Evolutionary conservation across 2,888 invertebrate species (phyloP).

Genomic region (Lampropteryx suffumata): DNA sequence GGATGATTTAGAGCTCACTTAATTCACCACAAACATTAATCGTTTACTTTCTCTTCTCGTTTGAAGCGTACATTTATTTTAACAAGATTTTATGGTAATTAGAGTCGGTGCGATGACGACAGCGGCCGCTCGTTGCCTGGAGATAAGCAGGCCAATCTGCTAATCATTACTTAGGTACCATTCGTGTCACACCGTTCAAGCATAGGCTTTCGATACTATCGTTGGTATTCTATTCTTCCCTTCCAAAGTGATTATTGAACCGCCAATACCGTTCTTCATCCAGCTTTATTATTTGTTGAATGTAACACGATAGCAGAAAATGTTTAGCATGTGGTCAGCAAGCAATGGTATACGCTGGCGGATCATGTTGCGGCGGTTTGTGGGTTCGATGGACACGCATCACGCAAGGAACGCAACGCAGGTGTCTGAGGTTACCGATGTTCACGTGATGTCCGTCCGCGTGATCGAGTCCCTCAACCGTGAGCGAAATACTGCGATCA

Average conservation of each 20-base stretch:
- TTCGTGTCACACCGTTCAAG: too few relatives aligned
- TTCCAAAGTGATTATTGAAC: too few relatives aligned
- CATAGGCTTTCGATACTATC: background rate
- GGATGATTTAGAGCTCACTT: conserved; percentile 24
- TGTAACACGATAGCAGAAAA: background rate
- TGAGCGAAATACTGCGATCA: conserved; percentile 8
- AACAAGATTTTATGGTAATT: conserved; percentile 41
- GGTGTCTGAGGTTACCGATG: background rate
- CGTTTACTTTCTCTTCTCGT: conserved; percentile 43
- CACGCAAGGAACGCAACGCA: background rate
- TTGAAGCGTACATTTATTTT: conserved; percentile 31
- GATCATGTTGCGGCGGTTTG: conserved; percentile 11
- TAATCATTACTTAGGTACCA: background rate
- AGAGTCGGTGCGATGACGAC: conserved; percentile 25
- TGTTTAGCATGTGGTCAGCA: conserved; percentile 1
- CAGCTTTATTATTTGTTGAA: too few relatives aligned
- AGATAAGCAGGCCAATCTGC: conserved; percentile 5
- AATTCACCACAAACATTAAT: conserved; percentile 30
- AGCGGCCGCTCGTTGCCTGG: conserved; percentile 9
- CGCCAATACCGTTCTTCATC: too few relatives aligned
- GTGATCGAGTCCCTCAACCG: conserved; percentile 7
- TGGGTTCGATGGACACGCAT: conserved; percentile 5
- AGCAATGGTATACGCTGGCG: background rate
- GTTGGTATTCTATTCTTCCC: too few relatives aligned
- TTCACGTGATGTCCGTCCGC: background rate